Conservation (phyloP, 1,140 invertebrate species). For the Penaeus vannamei region DNA sequence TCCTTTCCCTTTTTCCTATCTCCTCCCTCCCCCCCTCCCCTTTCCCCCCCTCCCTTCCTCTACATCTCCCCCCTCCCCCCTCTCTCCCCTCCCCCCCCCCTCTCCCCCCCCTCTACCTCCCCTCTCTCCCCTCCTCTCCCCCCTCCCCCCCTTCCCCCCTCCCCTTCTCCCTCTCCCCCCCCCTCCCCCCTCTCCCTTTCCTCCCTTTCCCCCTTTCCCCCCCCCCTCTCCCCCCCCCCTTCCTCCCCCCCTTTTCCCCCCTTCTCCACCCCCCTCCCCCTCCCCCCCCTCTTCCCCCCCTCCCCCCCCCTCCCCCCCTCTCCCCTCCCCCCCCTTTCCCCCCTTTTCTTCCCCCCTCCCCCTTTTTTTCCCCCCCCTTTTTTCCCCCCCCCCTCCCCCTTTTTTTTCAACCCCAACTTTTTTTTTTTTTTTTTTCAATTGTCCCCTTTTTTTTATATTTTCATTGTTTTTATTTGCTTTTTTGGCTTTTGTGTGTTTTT, state of each 20-base stretch:
- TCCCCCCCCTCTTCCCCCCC: too few species aligned
- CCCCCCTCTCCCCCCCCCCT: slow-evolving; percentile 7
- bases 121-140: background rate
- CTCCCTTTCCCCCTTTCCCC: background rate
- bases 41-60: too few species aligned
- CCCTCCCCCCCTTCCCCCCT: background rate
- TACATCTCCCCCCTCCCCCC: too few species aligned
- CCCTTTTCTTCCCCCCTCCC: background rate
- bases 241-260: background rate
- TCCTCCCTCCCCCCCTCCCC: too few species aligned
- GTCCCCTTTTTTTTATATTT: too few species aligned
- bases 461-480: too few species aligned
- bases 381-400: background rate
- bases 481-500: background rate
- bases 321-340: background rate
- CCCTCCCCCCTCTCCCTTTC: background rate
- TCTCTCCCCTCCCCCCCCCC: slow-evolving; percentile 10
- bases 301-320: background rate
- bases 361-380: background rate
- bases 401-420: slow-evolving; percentile 5
- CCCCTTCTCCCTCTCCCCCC: background rate
- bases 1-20: background rate
- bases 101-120: background rate
- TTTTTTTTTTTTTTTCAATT: background rate
- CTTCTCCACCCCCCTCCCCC: too few species aligned